phyloP scores from a whole-genome alignment of 2,888 invertebrate species.

The Morinoia aosen region DNA sequence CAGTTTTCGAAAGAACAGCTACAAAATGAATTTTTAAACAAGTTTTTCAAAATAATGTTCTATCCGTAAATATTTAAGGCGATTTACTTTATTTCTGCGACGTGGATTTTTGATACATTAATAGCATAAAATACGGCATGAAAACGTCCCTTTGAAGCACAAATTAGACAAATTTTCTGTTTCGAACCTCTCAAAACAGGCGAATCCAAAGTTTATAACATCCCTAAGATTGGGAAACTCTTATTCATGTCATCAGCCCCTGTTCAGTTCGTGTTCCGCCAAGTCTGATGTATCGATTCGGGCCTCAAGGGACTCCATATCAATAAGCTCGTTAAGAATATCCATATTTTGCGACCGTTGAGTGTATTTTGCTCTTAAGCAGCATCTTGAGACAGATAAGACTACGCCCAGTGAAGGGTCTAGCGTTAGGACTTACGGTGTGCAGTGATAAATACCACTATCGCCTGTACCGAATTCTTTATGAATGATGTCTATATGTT shows the following conservation, averaged over 20 bases:
- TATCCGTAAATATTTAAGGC: no score
- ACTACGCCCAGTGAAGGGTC: not conserved
- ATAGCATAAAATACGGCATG: no score
- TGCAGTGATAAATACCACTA: not conserved
- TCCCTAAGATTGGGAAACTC: no score
- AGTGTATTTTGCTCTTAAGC: not conserved
- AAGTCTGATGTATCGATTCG: not conserved
- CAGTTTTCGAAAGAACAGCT: not conserved
- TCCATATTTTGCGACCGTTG: not conserved
- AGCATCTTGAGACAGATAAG: constrained; percentile 4
- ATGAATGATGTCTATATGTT: not conserved
- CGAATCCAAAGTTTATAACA: no score
- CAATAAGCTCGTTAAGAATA: not conserved
- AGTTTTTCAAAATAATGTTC: no score
- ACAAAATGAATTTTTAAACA: no score
- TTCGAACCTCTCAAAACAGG: no score
- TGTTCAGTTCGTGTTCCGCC: not conserved
- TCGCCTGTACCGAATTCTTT: not conserved
- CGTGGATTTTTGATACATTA: no score
- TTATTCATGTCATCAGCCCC: not conserved
- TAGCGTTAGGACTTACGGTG: not conserved
- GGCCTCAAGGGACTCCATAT: not conserved
- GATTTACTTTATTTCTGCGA: no score
- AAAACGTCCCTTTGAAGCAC: no score
- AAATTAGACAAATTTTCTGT: no score